These are phyloP conservation scores for Scophthalmus maximus DNA, from an alignment of 2,113 vertebrate genomes.

Conservation along the genomic window DNA sequence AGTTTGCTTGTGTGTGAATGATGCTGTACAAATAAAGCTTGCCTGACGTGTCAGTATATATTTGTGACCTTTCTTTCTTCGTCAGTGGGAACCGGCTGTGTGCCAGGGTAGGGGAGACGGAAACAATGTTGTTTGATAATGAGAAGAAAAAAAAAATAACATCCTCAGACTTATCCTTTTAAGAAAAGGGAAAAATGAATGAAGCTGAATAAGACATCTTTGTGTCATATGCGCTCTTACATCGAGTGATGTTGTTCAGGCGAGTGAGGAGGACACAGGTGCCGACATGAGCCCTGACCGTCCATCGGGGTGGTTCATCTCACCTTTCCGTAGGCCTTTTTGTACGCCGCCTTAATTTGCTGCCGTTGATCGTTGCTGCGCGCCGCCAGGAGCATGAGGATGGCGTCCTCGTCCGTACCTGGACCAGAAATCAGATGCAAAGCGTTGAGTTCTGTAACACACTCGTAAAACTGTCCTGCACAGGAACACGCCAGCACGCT, in stretches of 20 bases:
- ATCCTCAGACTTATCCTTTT: not conserved
- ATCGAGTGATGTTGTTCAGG: not conserved
- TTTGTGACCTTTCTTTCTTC: too few species aligned
- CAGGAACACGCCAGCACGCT: too few species aligned
- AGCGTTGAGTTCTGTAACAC: not conserved
- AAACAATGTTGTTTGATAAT: too few species aligned
- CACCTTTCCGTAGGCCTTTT: slow-evolving; percentile 93
- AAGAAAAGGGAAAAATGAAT: not conserved
- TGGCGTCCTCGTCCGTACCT: slow-evolving; percentile 93
- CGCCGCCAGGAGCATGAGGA: slow-evolving; percentile 88
- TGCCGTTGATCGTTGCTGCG: slow-evolving; percentile 93
- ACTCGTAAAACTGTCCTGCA: too few species aligned
- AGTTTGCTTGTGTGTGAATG: too few species aligned
- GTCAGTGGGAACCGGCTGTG: too few species aligned
- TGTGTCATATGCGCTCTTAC: not conserved
- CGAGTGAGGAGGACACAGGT: not conserved
- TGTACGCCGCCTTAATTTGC: slow-evolving; percentile 88
- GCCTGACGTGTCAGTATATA: too few species aligned
- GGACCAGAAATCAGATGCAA: slow-evolving; percentile 34
- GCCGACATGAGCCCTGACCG: not conserved
- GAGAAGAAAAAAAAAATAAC: not conserved
- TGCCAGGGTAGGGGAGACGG: too few species aligned
- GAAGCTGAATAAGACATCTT: not conserved
- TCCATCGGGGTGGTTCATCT: slow-evolving; percentile 43
- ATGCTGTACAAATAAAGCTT: too few species aligned